Base-by-base conservation (phyloP, 2,888 invertebrate species). In the Masnerella sp. region DNA sequence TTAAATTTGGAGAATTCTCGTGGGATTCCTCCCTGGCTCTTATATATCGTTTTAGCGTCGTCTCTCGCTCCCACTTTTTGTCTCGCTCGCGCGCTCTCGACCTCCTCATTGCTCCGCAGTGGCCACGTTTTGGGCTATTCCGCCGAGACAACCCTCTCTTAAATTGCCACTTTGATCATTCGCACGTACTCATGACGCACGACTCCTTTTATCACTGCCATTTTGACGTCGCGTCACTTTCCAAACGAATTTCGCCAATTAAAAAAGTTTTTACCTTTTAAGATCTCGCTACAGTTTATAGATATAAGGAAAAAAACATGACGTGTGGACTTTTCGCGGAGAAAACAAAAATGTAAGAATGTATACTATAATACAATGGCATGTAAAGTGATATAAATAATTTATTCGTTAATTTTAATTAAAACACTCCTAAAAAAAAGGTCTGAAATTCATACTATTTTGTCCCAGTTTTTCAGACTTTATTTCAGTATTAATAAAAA, bases 1-100 rank as follows among this genome's bases (percentile, higher is more conserved):
- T 86, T 86, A 86, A 86, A 86, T 86, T 86, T 84, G 79, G 81
- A 80, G 80, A 81, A 82, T 82, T 82, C 84, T 80, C 82, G 67
- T 58, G 80, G 80, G 84, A 81, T 82, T 76, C 71, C 75, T 74
- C 75, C 77, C 77, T 76, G 77, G 58, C 65, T 75, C 70, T 59
- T 69, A 69, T 68, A 61, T 74, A 75, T 74, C 71, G 69, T 58
- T 70, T 67, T 71, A 38, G 58, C 43, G 36, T 61, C 22, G 34
- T 54, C 73, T 71, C 32, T 43, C 17, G 42, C 22, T 49, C 40
- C 15, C 14, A 25, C 18, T 7, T 20, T 43, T 40, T 52, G 34
- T 30, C 40, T 17, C 18, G 36, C 14, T 22, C 22, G 17, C 2
- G 17, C 28, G 45, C 20, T 15, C 7, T 45, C 71, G 65, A 43